Conservation (phyloP, 2,113 vertebrate genomes). For the Oryctolagus cuniculus region DNA sequence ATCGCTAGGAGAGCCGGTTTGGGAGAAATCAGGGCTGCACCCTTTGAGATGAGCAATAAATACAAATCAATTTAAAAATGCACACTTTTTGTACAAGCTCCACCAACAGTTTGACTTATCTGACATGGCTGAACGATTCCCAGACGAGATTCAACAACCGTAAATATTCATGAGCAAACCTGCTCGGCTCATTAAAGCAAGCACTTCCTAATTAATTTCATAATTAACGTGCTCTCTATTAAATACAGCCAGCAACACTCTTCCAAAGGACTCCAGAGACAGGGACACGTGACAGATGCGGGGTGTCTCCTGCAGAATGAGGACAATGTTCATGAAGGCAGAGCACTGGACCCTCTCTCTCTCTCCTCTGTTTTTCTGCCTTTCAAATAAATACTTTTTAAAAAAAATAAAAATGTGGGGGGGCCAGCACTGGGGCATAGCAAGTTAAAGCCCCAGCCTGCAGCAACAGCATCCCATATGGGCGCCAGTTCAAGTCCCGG, state of each 20-base stretch:
- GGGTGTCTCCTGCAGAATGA: not conserved
- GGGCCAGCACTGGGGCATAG: too few relatives aligned
- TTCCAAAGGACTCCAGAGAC: not conserved
- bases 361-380: not conserved
- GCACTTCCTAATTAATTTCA: slow-evolving; percentile 46
- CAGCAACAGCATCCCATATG: too few relatives aligned
- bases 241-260: not conserved
- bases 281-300: not conserved
- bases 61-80: not conserved
- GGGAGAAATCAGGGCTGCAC: not conserved
- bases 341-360: not conserved
- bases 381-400: not conserved
- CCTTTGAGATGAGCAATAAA: not conserved
- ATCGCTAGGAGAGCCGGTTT: not conserved
- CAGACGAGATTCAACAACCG: not conserved
- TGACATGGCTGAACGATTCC: slow-evolving; percentile 22
- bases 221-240: slow-evolving; percentile 17
- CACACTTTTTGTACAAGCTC: not conserved
- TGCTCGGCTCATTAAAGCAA: not conserved
- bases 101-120: not conserved
- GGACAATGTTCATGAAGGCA: not conserved
- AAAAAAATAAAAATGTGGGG: not conserved
- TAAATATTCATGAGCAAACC: slow-evolving; percentile 36
- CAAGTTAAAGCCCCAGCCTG: too few relatives aligned
- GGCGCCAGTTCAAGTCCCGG: too few relatives aligned